Evolutionary conservation across 2,888 invertebrate species (phyloP).

Genomic region (Chrysolina haemoptera): DNA sequence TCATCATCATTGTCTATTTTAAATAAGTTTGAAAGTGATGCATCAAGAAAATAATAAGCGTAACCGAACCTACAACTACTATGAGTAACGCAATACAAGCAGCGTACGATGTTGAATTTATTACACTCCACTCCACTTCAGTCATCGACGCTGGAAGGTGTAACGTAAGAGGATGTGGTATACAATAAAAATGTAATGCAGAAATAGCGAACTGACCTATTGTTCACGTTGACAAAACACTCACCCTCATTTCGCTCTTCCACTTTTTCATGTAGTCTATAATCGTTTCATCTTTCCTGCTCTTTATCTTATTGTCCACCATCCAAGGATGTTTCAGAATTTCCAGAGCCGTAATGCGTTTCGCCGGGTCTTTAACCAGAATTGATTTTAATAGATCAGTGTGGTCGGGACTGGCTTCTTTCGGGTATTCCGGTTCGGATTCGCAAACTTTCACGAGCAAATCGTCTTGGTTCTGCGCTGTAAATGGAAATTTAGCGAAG

Average conservation of each 20-base stretch:
- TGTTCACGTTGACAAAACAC: not conserved
- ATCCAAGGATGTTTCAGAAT: conserved; percentile 71
- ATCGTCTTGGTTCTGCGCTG: conserved; percentile 60
- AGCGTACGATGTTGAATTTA: too few relatives aligned
- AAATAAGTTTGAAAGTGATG: too few relatives aligned
- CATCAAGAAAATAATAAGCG: too few relatives aligned
- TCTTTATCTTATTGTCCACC: conserved; percentile 52
- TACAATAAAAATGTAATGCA: too few relatives aligned
- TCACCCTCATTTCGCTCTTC: conserved; percentile 65
- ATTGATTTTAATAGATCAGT: conserved; percentile 69
- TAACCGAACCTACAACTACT: too few relatives aligned
- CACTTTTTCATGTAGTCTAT: conserved; percentile 70
- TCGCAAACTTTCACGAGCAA: conserved; percentile 63
- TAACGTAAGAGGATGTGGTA: too few relatives aligned
- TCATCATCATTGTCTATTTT: too few relatives aligned
- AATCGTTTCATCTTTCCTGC: conserved; percentile 64
- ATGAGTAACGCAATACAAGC: too few relatives aligned
- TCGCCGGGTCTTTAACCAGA: conserved; percentile 72
- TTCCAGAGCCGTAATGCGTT: conserved; percentile 72
- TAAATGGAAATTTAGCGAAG: conserved; percentile 67
- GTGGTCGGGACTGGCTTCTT: conserved; percentile 60
- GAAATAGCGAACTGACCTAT: too few relatives aligned
- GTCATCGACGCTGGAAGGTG: too few relatives aligned
- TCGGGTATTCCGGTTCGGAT: conserved; percentile 57
- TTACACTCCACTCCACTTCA: too few relatives aligned